These are phyloP conservation scores for Matsumurasca onukii DNA, from an alignment of 1,140 invertebrate genomes.

Conservation along the genomic window DNA sequence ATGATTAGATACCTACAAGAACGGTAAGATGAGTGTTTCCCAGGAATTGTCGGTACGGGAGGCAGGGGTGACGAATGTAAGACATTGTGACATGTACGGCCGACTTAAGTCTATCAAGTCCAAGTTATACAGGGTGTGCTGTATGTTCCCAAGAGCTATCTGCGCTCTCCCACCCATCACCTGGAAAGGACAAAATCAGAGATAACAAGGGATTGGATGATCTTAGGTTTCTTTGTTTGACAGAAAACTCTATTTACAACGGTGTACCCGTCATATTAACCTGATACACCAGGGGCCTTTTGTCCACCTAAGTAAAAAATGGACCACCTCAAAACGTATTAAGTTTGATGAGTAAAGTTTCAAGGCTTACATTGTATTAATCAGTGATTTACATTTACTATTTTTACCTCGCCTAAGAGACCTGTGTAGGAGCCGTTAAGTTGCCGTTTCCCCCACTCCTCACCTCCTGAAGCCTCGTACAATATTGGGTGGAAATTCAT, in stretches of 20 bases:
- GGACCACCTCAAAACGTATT: too few species aligned
- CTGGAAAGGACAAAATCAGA: too few species aligned
- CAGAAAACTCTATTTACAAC: too few species aligned
- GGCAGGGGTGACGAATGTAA: conserved; percentile 80
- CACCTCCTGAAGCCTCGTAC: conserved; percentile 58
- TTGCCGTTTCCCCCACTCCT: conserved; percentile 64
- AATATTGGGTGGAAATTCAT: conserved; percentile 68
- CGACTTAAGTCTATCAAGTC: conserved; percentile 71
- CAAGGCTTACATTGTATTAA: too few species aligned
- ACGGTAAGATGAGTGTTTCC: conserved; percentile 78
- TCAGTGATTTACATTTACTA: too few species aligned
- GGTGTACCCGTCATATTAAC: too few species aligned
- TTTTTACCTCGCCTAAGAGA: conserved; percentile 61
- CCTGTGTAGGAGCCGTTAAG: conserved; percentile 64
- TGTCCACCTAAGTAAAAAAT: too few species aligned
- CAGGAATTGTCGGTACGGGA: conserved; percentile 75
- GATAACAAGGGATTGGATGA: too few species aligned
- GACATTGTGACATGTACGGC: conserved; percentile 76
- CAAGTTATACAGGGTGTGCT: conserved; percentile 67
- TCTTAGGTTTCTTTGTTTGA: too few species aligned
- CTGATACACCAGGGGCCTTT: too few species aligned
- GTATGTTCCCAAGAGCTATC: conserved; percentile 74
- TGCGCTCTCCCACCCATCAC: conserved; percentile 65
- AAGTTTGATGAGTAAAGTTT: too few species aligned
- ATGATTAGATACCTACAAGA: conserved; percentile 55